Evolutionary conservation across 1,140 invertebrate species (phyloP).

Genomic region (Steinernema khuongi): DNA sequence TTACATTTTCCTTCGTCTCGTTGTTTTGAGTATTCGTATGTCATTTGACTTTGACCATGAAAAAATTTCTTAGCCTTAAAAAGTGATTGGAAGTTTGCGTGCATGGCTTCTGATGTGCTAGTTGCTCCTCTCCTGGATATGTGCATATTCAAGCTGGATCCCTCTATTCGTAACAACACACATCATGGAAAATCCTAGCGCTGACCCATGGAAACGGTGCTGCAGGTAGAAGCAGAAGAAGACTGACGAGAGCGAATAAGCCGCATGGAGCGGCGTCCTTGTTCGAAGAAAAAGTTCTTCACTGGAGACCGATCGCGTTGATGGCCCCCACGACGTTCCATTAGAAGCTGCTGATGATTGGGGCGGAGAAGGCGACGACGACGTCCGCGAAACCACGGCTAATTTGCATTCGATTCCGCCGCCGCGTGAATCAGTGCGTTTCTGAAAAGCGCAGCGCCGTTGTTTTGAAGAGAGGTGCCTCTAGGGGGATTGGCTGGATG

Average conservation of each 20-base stretch:
- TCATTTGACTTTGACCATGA: no score
- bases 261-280: background rate
- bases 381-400: background rate
- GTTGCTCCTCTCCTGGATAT: no score
- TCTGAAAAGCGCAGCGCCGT: background rate
- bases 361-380: background rate
- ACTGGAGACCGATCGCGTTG: background rate
- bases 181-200: no score
- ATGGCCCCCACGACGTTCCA: background rate
- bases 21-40: no score
- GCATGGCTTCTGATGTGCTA: no score
- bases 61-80: no score
- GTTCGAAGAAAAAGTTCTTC: background rate
- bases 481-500: no score
- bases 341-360: background rate
- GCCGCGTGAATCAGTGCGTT: background rate
- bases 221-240: background rate
- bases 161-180: no score
- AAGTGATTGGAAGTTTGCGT: no score
- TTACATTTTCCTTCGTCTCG: no score
- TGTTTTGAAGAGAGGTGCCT: no score
- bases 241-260: background rate
- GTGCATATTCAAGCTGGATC: no score
- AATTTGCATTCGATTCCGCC: slow-evolving; percentile 10
- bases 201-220: background rate